Evolutionary conservation across 2,797 vertebrate genomes (phyloP).

Genomic region (Eidolon dupreanum): DNA sequence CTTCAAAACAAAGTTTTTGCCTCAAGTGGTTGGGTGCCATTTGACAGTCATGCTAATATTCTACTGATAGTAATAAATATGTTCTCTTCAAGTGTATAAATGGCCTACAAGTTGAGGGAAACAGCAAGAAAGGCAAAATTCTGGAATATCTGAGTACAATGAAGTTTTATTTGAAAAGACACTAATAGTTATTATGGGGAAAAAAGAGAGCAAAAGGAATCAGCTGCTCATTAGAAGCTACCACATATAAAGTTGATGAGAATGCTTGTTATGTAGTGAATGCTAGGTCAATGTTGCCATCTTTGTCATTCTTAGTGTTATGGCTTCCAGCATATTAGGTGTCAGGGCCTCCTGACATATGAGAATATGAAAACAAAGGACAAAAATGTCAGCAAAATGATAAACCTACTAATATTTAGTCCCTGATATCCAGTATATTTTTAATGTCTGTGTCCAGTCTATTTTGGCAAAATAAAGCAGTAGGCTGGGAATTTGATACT

Average conservation of each 20-base stretch:
- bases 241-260: neutral
- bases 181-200: neutral
- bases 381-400: neutral
- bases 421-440: neutral
- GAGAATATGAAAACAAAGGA: neutral
- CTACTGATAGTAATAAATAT: neutral
- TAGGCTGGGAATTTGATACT: neutral
- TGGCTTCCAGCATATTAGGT: neutral
- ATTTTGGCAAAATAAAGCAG: slow-evolving; percentile 33
- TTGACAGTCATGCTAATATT: slow-evolving; percentile 10
- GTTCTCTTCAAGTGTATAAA: neutral
- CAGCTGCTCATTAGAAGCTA: neutral
- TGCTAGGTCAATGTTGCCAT: neutral
- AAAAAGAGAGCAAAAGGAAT: neutral
- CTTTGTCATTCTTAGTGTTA: neutral
- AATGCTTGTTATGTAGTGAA: neutral
- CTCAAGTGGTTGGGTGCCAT: neutral
- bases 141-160: neutral
- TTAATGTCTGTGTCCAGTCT: neutral
- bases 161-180: slow-evolving; percentile 18
- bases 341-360: neutral
- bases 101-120: neutral
- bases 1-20: neutral
- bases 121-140: neutral
- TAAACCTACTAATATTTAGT: neutral